These are phyloP conservation scores for Thaleichthys pacificus DNA, from an alignment of 2,797 vertebrate species.

Conservation along the genomic window DNA sequence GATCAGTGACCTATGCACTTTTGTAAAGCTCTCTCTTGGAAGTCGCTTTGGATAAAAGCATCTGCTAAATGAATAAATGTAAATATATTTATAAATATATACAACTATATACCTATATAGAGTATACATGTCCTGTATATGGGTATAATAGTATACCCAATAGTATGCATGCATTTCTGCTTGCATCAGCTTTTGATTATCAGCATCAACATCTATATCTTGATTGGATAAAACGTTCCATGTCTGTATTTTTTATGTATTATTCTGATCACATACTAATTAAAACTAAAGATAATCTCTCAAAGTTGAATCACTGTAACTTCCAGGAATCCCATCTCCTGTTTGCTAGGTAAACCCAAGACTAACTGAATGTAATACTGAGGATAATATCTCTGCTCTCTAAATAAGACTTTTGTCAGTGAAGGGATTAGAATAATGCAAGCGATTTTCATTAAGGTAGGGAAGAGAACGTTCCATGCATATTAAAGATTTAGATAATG, in stretches of 20 bases:
- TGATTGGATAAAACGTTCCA: background rate
- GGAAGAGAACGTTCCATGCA: constrained; percentile 27
- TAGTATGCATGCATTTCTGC: no score
- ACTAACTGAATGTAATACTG: constrained; percentile 55
- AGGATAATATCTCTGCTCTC: constrained; percentile 42
- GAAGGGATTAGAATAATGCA: constrained; percentile 49
- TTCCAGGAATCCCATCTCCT: constrained; percentile 10
- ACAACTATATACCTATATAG: no score
- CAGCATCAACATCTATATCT: no score
- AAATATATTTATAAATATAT: no score
- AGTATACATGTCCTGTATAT: no score
- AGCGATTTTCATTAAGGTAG: constrained; percentile 48
- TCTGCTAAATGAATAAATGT: no score
- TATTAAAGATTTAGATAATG: constrained; percentile 49
- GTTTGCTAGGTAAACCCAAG: constrained; percentile 40
- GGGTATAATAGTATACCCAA: no score
- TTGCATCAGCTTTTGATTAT: no score
- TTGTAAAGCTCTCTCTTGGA: no score
- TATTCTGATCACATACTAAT: constrained; percentile 32
- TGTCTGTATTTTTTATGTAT: background rate
- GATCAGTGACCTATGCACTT: no score
- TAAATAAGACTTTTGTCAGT: constrained; percentile 48
- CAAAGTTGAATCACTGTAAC: constrained; percentile 27
- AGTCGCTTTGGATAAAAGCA: no score
- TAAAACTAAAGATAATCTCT: constrained; percentile 43